Percentiles rank a stretch among this genome's conserved stretches.
Evolutionary conservation across 2,113 vertebrate species (phyloP).

Genomic region (Ceuthmochares aereus): DNA sequence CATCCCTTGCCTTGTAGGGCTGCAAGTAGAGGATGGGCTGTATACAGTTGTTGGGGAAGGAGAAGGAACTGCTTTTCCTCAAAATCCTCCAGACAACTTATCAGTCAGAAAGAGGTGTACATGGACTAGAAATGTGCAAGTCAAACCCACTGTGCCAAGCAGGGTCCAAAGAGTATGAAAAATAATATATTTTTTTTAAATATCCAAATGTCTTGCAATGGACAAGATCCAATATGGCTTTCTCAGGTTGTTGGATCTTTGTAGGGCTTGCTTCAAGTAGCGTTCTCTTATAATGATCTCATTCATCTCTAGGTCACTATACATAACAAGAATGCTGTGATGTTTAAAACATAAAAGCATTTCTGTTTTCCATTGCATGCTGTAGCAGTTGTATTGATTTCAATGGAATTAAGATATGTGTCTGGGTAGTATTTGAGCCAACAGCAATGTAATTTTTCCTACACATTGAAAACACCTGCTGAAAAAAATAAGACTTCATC

Average conservation of each 20-base stretch:
- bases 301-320: neutral
- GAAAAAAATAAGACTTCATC: neutral
- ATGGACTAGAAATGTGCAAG: neutral
- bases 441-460: neutral
- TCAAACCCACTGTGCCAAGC: neutral
- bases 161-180: neutral
- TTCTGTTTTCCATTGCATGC: neutral
- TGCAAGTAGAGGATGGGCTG: neutral
- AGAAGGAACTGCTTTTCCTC: neutral
- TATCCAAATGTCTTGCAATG: neutral
- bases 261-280: neutral
- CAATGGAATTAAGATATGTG: neutral
- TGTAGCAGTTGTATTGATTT: neutral
- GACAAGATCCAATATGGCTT: neutral
- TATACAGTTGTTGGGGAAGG: neutral
- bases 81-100: neutral
- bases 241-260: neutral
- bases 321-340: neutral
- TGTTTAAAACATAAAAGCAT: neutral
- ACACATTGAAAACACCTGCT: neutral
- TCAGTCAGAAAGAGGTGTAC: neutral
- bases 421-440: neutral
- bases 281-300: neutral
- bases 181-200: neutral
- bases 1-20: accelerated